Base-by-base conservation (phyloP, 2,113 vertebrate species). In the Syngnathus scovelli region DNA sequence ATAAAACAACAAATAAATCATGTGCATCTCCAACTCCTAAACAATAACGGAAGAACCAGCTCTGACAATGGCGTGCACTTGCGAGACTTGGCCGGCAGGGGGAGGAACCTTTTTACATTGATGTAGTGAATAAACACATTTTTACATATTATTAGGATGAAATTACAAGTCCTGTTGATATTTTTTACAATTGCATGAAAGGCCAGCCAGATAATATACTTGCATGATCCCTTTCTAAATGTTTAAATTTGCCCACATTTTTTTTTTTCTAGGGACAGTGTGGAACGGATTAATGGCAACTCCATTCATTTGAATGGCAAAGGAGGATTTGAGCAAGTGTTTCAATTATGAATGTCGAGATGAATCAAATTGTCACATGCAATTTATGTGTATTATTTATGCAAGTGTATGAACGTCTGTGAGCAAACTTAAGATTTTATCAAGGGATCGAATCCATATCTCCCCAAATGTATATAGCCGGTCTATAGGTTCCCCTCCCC, bases 41-140 rank as follows among this genome's bases (percentile, higher is more conserved):
- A 68, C 62, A n/a, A 66, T 5, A 43, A 69, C 23, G 13, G n/a
- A 58, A 60, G 76, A 80, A 83, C 69, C 69, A 91, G 87, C 78
- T 61, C 80, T 86, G 85, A 91, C 82, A 78, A 88, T 77, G 88
- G 90, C 90, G 90, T 91, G 90, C 90, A 90, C 82, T 82, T 84
- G 78, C 89, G 88, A 86, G 85, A 89, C 81, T 87, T 87, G 85
- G 88, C 87, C 87, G 89, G 90, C 90, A 88, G 55, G 55, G 27
- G 55, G 52, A 36, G 27, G 27, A 58, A 36, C 54, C 54, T 56
- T 55, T 56, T 56, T 33, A 56, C 54, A 56, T 6, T 7, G 4
- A 58, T 13, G 27, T 13, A 36, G 9, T 51, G 19, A 51, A 3
- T 52, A n/a, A n/a, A 48, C 44, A 48, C 5, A 52, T 52, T 10